Base-by-base conservation (phyloP, 2,888 invertebrate genomes). In the Caenorhabditis becei region DNA sequence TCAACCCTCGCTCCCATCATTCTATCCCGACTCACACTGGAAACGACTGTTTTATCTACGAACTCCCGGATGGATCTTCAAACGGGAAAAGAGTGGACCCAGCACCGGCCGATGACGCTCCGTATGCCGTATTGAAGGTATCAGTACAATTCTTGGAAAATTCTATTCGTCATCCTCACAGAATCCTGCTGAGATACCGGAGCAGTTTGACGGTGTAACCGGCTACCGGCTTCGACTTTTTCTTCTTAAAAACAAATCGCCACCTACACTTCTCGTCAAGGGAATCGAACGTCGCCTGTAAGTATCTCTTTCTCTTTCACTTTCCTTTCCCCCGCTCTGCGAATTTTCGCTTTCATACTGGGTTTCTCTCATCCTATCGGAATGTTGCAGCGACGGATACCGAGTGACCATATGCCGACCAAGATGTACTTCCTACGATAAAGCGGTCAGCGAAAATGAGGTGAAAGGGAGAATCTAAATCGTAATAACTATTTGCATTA, bases 321-420 rank as follows among this genome's bases (percentile, higher is more conserved):
- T 71, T 62, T 56, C 35, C 44, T 20, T 18, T 16, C 41, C 16
- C 41, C 14, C 41, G 11, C 5, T 3, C 18, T 20, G 47, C 11
- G 5, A 24, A 56, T 32, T 51, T 2, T 61, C 62, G 20, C 56
- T 56, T 67, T 32, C 51, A 14, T 37, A 11, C 23, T 14, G 2
- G 47, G 61, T n/a, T 24, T 59, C 24, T 58, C 47, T 14, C 58
- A 18, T 62, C n/a, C 61, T 62, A 62, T 26, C 32, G 54, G 67
- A 74, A 72, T 74, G 59, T 84, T 90, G 71, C 77, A 90, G 90
- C 1, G 88, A 89, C 41, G 90, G 90, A 49, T 90, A 90, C 74
- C 88, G 89, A 51, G 90, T 90, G 49, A 90, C 90, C 18, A 90
- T 90, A 72, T 90, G 90, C 77, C 88, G 90, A 8, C 90, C 90